Conservation (phyloP, 1,140 invertebrate species). For the Sitobion miscanthi region DNA sequence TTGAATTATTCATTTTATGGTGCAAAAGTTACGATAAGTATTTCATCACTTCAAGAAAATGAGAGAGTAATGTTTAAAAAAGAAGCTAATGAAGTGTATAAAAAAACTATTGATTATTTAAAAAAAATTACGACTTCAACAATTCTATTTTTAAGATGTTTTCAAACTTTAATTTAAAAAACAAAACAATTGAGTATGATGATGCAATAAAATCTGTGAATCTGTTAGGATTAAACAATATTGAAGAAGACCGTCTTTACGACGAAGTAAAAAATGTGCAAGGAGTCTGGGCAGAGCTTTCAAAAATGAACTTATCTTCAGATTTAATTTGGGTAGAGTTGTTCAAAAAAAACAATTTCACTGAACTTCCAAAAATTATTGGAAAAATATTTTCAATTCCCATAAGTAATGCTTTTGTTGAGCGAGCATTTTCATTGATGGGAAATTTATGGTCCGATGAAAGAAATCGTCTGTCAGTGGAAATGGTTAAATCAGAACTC, state of each 20-base stretch:
- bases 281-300: neutral
- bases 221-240: neutral
- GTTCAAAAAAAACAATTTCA: neutral
- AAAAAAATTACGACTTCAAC: neutral
- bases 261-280: constrained; percentile 11
- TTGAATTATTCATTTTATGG: constrained; percentile 27
- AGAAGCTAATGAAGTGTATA: constrained; percentile 21
- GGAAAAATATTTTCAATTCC: constrained; percentile 31
- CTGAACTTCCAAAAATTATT: neutral
- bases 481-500: constrained; percentile 4
- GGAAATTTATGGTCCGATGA: constrained; percentile 2
- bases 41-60: neutral
- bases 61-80: neutral
- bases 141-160: constrained; percentile 31
- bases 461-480: constrained; percentile 22
- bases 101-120: constrained; percentile 14
- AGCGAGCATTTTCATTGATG: neutral
- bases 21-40: neutral
- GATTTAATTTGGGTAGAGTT: neutral
- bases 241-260: constrained; percentile 10
- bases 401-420: constrained; percentile 26
- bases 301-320: neutral
- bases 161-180: constrained; percentile 30
- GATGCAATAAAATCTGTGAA: constrained; percentile 31
- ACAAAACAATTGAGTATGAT: neutral